A percentile compares a stretch with the other conserved stretches of the same genome.
Conservation (phyloP, 2,888 invertebrate species). For the Caenorhabditis sinica region DNA sequence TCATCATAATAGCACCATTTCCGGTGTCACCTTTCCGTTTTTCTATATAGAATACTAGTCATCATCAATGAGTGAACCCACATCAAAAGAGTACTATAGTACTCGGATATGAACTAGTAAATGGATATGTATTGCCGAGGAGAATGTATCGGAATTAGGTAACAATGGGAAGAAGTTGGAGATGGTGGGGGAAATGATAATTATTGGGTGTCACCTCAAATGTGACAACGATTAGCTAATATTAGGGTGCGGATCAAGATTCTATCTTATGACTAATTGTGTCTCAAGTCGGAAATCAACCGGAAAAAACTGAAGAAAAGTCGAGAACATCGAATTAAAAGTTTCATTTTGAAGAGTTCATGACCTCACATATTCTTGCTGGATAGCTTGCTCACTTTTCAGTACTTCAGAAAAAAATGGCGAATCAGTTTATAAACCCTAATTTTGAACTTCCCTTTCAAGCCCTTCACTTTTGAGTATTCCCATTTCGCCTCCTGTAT, state of each 20-base stretch:
- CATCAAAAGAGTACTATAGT: conserved; percentile 22
- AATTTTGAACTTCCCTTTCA: neutral
- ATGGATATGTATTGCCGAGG: conserved; percentile 32
- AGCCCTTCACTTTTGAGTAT: no score
- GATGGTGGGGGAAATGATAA: conserved; percentile 1
- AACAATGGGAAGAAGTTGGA: neutral
- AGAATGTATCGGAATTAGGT: conserved; percentile 23
- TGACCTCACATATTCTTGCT: no score
- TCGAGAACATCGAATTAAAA: no score
- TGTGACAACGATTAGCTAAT: conserved; percentile 36
- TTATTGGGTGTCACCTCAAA: conserved; percentile 23
- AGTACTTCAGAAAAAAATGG: no score
- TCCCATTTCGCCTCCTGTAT: neutral
- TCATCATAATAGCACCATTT: conserved; percentile 44
- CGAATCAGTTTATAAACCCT: no score
- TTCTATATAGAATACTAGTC: conserved; percentile 13
- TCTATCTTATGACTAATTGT: neutral
- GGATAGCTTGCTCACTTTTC: no score
- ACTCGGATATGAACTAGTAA: conserved; percentile 35
- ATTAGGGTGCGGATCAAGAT: conserved; percentile 9
- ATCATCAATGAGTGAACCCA: conserved; percentile 19
- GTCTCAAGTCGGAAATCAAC: neutral
- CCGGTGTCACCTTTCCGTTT: conserved; percentile 30
- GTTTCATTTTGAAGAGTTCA: no score
- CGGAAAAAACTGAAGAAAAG: no score